Evolutionary conservation across 2,797 vertebrate species (phyloP), one percentile per base, ranked within the genome.

Genomic region (Triplophysa yarkandensis): DNA sequence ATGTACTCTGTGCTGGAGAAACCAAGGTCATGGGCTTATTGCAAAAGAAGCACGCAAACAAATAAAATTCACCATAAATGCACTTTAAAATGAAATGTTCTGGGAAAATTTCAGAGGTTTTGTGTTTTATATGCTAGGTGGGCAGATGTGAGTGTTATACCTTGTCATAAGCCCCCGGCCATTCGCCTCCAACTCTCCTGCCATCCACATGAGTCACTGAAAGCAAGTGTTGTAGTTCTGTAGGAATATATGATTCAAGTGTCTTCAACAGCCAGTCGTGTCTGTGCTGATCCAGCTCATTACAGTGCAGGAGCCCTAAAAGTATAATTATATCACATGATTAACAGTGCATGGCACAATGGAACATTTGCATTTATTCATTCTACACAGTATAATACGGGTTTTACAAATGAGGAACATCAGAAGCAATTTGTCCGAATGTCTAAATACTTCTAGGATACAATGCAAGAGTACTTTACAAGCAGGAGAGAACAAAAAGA

Each of bases 221-320:
- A 84, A 98, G 85, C 70, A 81, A 78, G 77, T 87, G 86, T 58
- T 80, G 82, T 39, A 95, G 75, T 60, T 89, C 79, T 9, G 69
- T 76, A 5, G 98, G 95, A 76, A 99, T 87, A 84, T 96, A 98
- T 61, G 96, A 98, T 86, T 96, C 94, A 76, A 99, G 87, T 0
- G 97, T 98, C 86, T 93, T 90, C 67, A 86, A 79, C 82, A 99
- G 87, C 95, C 96, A 92, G 4, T 86, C 87, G 36, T 87, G 86
- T 82, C 98, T 93, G 84, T 90, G 88, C 76, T 72, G 80, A 83
- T 98, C 92, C 60, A 90, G 89, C 77, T 99, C 97, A 54, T 98
- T 98, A 87, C 95, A 98, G 55, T 93, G 94, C 79, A 98, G 89
- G 52, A 86, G 83, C 58, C 89, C 97, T 99, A 86, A 81, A 6